Evolutionary conservation across 2,888 invertebrate species (phyloP), one percentile per base, ranked within the genome.

Genomic region (Digitonthophagus gazella): DNA sequence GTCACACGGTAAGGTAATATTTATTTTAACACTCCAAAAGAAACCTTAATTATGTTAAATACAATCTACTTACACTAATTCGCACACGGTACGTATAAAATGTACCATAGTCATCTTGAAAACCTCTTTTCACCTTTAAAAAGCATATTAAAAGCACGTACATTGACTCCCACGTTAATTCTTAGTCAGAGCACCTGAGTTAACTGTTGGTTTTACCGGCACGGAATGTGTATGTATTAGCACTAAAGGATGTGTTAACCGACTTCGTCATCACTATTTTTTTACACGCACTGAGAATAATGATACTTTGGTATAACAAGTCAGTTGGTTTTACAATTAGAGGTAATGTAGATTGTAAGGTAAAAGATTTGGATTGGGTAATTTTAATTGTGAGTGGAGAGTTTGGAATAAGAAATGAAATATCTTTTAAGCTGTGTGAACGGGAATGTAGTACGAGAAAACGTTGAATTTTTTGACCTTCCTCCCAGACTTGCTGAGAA

Each of bases 51-150:
- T 58, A 11, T 3, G 11, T 58, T 3, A 58, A 15, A 15, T 58
- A 15, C n/a, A n/a, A n/a, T n/a, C 58, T 58, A 58, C 61, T 61
- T 61, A 61, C 16, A 16, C 55, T 28, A 65, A 14, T 65, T 65
- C 6, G 44, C n/a, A 28, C 15, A 15, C 65, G 44, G 65, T 65
- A 28, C 65, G 44, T 15, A 65, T 15, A 14, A 65, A 65, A 16
- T 44, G 55, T 16, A 65, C 15, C 44, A 65, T 65, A 65, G 65
- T 65, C 28, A 54, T 65, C 44, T 18, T 16, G 44, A 44, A 44
- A 28, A 14, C 15, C 2, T 65, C 15, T 54, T 18, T 61, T 61
- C 18, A 11, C 6, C 4, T 19, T 18, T n/a, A 19, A 6, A n/a
- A 19, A 18, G 18, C 6, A 61, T 61, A 18, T 61, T 20, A 16